Percentiles rank a stretch among this genome's conserved stretches.
phyloP scores from a whole-genome alignment of 2,113 vertebrate species.

The Hippocampus zosterae region DNA sequence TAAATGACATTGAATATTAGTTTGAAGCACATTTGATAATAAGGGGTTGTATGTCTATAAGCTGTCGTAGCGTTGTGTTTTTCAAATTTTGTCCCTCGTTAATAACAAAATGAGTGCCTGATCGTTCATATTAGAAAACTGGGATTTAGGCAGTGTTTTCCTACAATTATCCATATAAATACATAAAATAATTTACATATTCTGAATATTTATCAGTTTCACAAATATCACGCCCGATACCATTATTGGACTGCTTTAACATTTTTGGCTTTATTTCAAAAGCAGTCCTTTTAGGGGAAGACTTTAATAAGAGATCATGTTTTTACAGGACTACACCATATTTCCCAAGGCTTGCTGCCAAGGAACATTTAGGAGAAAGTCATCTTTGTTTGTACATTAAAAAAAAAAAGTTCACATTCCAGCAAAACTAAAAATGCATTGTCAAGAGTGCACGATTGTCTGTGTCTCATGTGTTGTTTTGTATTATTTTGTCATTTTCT shows the following conservation, averaged over 20 bases:
- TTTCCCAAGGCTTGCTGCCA: neutral
- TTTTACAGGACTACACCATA: neutral
- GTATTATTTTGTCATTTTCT: no score
- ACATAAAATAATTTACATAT: neutral
- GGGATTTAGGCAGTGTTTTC: neutral
- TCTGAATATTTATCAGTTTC: neutral
- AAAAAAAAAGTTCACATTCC: neutral
- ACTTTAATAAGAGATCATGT: neutral
- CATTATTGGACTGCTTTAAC: neutral
- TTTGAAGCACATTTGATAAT: no score
- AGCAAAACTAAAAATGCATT: neutral
- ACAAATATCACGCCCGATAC: neutral
- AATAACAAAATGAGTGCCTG: neutral
- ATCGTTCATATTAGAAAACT: neutral
- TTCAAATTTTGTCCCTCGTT: neutral
- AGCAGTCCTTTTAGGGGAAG: neutral
- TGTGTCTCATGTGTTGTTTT: no score
- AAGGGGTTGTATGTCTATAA: no score
- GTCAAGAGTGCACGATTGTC: no score
- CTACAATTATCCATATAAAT: neutral
- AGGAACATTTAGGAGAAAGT: neutral
- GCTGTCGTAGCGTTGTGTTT: neutral
- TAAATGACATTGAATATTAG: no score
- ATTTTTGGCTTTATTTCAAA: neutral
- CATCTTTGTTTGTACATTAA: neutral